phyloP scores from a whole-genome alignment of 2,113 vertebrate species.

The Cathartes aura region DNA sequence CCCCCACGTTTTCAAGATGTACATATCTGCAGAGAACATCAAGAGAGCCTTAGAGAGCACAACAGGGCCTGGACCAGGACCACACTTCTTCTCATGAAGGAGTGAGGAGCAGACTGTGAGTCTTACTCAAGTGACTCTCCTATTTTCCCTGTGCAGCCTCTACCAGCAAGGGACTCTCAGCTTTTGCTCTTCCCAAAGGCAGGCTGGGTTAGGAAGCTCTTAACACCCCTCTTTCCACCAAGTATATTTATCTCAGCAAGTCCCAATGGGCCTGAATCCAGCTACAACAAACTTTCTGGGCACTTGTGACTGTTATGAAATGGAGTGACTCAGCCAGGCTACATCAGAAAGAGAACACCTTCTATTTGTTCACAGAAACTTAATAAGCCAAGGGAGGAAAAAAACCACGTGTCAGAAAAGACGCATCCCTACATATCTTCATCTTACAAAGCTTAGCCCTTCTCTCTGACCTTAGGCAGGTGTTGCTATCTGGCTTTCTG shows the following conservation, averaged over 20 bases:
- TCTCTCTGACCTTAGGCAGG: neutral
- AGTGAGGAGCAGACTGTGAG: neutral
- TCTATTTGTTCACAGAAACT: slow-evolving; percentile 3
- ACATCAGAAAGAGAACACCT: neutral
- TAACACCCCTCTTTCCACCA: neutral
- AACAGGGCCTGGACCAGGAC: neutral
- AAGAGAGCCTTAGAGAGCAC: neutral
- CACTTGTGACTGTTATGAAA: neutral
- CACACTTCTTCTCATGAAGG: neutral
- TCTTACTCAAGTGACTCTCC: neutral
- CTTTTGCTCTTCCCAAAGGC: neutral
- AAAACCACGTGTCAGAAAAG: neutral
- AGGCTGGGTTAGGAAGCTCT: neutral
- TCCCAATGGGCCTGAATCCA: neutral
- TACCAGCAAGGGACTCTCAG: neutral
- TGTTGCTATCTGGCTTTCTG: neutral
- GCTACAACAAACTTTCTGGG: neutral
- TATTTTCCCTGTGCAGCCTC: neutral
- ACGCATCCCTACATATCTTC: neutral
- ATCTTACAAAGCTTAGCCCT: neutral
- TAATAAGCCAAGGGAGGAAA: neutral
- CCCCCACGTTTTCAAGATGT: rapidly evolving
- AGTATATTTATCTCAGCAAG: neutral
- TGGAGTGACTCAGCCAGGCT: neutral
- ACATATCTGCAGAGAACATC: neutral